Evolutionary conservation across 2,797 vertebrate species (phyloP).

Genomic region (Spinibarbus caldwelli): DNA sequence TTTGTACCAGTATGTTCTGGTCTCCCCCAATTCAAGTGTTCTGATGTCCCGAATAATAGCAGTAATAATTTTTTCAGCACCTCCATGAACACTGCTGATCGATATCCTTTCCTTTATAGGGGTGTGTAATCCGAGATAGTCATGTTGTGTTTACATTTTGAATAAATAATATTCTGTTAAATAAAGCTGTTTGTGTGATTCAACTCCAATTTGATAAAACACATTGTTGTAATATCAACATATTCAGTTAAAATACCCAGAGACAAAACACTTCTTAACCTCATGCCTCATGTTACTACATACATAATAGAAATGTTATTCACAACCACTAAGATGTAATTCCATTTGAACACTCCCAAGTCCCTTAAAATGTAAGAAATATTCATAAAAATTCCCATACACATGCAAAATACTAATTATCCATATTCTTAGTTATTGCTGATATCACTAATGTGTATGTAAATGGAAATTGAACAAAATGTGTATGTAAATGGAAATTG

Average conservation of each 20-base stretch:
- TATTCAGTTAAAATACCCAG: background rate
- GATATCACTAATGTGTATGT: background rate
- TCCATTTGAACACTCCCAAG: background rate
- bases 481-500: too few species aligned
- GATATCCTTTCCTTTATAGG: conserved; percentile 43
- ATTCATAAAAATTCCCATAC: background rate
- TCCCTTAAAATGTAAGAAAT: background rate
- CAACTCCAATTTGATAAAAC: background rate
- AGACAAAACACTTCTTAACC: background rate
- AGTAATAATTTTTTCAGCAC: conserved; percentile 18
- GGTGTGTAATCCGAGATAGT: conserved; percentile 34
- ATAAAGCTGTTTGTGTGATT: conserved; percentile 5
- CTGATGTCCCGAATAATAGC: conserved; percentile 1
- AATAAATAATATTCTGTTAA: conserved; percentile 53
- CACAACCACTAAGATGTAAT: background rate
- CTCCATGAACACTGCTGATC: conserved; percentile 32
- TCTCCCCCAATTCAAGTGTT: background rate
- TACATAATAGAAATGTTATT: background rate
- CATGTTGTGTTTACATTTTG: conserved; percentile 55
- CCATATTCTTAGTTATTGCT: background rate
- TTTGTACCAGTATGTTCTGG: conserved; percentile 11
- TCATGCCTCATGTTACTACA: background rate
- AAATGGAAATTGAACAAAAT: too few species aligned
- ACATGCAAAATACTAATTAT: background rate
- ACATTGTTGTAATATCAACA: too few species aligned